Evolutionary conservation across 2,113 vertebrate genomes (phyloP).

Genomic region (Mobula hypostoma): DNA sequence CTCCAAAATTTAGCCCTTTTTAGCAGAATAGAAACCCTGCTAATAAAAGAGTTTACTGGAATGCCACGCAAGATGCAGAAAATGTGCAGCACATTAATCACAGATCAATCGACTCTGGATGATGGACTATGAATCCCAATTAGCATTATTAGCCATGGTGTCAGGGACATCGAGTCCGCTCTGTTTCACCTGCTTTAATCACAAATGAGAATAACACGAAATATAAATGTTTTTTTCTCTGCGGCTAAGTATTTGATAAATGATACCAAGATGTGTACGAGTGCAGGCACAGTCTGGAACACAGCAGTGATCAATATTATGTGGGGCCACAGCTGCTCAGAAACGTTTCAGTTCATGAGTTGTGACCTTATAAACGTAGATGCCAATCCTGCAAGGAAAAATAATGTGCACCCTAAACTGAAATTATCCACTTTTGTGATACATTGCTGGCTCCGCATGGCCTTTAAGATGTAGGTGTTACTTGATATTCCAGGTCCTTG

Average conservation of each 20-base stretch:
- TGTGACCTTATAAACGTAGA: slow-evolving; percentile 34
- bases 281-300: slow-evolving; percentile 31
- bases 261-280: slow-evolving; percentile 29
- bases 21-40: not conserved
- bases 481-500: not conserved
- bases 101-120: slow-evolving; percentile 35
- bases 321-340: slow-evolving; percentile 35
- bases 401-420: not conserved
- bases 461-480: not conserved
- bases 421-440: slow-evolving; percentile 35
- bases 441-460: not conserved
- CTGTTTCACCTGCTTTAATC: slow-evolving; percentile 36
- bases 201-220: slow-evolving; percentile 37
- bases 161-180: slow-evolving; percentile 13
- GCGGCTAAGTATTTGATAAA: slow-evolving; percentile 37
- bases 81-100: slow-evolving; percentile 33
- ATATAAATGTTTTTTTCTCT: slow-evolving; percentile 37
- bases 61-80: slow-evolving; percentile 19
- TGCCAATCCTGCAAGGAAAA: slow-evolving; percentile 32
- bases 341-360: slow-evolving; percentile 35
- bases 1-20: not conserved
- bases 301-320: slow-evolving; percentile 36
- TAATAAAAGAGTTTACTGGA: slow-evolving; percentile 28
- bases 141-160: slow-evolving; percentile 30
- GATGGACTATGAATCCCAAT: slow-evolving; percentile 36